phyloP scores from a whole-genome alignment of 1,140 invertebrate species.

The Holcopasites calliopsidis region DNA sequence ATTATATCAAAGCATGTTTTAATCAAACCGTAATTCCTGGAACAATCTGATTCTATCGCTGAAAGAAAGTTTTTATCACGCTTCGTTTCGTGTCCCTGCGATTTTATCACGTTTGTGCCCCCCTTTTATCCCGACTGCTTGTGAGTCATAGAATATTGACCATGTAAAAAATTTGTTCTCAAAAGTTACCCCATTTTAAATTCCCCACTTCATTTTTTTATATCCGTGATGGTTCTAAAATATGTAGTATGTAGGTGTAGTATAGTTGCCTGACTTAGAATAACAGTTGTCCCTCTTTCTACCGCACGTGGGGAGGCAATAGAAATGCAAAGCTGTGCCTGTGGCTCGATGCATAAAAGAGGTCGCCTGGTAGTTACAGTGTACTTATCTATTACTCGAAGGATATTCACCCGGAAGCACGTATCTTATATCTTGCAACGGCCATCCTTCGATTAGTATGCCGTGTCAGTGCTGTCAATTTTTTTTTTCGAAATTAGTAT shows the following conservation, averaged over 20 bases:
- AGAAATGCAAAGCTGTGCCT: conserved; percentile 34
- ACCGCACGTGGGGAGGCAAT: conserved; percentile 22
- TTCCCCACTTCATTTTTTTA: background rate
- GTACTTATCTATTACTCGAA: conserved; percentile 47
- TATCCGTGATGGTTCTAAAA: background rate
- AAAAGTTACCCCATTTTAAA: no score
- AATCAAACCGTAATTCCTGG: no score
- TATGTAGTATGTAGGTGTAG: conserved; percentile 3
- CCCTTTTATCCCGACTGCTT: background rate
- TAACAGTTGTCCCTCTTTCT: conserved; percentile 19
- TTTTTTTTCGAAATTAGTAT: background rate
- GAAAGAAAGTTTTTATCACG: background rate
- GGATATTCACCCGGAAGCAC: conserved; percentile 71
- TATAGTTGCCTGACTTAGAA: conserved; percentile 9
- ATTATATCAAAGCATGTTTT: no score
- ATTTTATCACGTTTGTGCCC: background rate
- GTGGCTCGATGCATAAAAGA: conserved; percentile 38
- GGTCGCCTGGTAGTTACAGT: conserved; percentile 31
- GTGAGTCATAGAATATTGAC: background rate
- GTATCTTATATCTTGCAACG: conserved; percentile 64
- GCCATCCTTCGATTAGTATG: conserved; percentile 51
- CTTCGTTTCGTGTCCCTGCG: background rate
- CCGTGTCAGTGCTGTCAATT: background rate
- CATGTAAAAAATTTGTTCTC: background rate
- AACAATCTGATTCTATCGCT: no score